These are phyloP conservation scores for Amphimallon solstitiale DNA, from an alignment of 2,888 invertebrate species.

Conservation along the genomic window DNA sequence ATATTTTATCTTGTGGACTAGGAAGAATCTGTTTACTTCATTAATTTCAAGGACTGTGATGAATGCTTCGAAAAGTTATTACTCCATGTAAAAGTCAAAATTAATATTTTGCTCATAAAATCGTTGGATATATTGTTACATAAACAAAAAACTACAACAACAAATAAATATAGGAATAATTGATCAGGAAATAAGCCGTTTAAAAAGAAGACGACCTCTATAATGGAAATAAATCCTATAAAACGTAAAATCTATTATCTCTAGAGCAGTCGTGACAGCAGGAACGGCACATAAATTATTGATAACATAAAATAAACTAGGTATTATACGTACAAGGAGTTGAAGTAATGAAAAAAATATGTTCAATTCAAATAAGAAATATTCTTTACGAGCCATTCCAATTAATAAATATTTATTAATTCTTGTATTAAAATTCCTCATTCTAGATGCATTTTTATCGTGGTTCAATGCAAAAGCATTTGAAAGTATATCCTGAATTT, in stretches of 20 bases:
- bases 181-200: slow-evolving; percentile 5
- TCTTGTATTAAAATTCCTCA: slow-evolving; percentile 14
- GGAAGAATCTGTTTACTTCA: too few species aligned
- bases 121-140: background rate
- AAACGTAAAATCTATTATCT: background rate
- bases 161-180: slow-evolving; percentile 5
- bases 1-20: too few species aligned
- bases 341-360: too few species aligned
- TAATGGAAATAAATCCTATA: slow-evolving; percentile 17
- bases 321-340: too few species aligned
- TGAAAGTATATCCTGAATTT: slow-evolving; percentile 53
- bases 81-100: background rate
- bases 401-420: slow-evolving; percentile 27
- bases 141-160: slow-evolving; percentile 1
- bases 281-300: too few species aligned
- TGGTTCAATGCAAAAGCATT: slow-evolving; percentile 33
- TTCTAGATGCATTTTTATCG: slow-evolving; percentile 11
- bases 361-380: background rate
- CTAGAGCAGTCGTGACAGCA: too few species aligned
- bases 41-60: too few species aligned
- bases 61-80: too few species aligned
- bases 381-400: slow-evolving; percentile 13
- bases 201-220: slow-evolving; percentile 32
- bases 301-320: too few species aligned
- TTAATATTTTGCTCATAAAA: background rate